Percentiles rank a stretch among this genome's conserved stretches.
Evolutionary conservation across 92 coral and sea anemone species (phyloP).

Genomic region (Palythoa grandiflora): DNA sequence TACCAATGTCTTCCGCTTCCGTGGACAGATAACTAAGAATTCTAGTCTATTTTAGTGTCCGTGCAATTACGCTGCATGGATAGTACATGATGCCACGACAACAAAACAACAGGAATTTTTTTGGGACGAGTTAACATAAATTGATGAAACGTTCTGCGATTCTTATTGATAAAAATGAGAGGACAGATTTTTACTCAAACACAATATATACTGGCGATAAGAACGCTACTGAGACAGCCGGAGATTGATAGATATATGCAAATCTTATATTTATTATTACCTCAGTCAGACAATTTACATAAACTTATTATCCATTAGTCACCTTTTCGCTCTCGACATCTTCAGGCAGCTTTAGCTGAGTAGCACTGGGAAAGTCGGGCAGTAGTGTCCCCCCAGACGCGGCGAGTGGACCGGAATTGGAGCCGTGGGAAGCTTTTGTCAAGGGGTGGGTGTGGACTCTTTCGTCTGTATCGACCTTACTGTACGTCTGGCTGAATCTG

Average conservation of each 20-base stretch:
- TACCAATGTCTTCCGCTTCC: no score
- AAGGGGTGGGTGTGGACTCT: constrained; percentile 64
- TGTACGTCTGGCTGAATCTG: constrained; percentile 92
- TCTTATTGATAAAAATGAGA: not conserved
- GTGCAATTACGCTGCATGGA: no score
- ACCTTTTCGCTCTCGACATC: constrained; percentile 94
- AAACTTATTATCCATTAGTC: no score
- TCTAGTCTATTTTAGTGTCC: no score
- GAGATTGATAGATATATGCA: not conserved
- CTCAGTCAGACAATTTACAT: not conserved
- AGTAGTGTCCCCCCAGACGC: constrained; percentile 95
- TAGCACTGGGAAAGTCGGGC: constrained; percentile 93
- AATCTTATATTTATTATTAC: not conserved
- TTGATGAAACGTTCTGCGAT: no score
- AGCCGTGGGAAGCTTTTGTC: constrained; percentile 76
- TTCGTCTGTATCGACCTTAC: constrained; percentile 84
- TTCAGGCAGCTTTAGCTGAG: constrained; percentile 78
- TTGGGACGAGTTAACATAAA: no score
- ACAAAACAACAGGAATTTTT: no score
- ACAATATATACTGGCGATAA: not conserved
- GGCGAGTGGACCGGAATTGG: constrained; percentile 73
- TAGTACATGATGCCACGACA: no score
- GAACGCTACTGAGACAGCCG: no score
- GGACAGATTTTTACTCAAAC: not conserved
- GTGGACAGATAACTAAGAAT: no score